Evolutionary conservation across 2,797 vertebrate species (phyloP), one percentile per base, ranked within the genome.

Genomic region (Falco biarmicus): DNA sequence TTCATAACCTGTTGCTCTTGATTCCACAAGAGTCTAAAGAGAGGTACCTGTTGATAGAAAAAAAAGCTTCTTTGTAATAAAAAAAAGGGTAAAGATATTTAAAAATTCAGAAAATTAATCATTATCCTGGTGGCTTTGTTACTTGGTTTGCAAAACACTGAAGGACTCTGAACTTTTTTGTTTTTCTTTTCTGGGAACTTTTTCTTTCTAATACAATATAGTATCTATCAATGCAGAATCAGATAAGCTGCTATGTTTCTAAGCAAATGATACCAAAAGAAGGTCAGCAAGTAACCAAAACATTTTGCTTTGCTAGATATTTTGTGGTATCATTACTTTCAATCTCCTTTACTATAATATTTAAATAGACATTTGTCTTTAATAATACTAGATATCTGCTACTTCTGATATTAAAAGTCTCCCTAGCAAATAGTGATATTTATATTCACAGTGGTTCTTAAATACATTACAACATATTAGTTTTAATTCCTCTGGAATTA

Each of bases 81-180:
- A 91, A 74, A 91, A 91, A 76, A 53, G 69, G 10, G 1, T 14
- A 65, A 80, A 54, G 21, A 18, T 53, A 85, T 89, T 92, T 90
- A 66, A 85, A 95, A 86, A 70, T 87, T 71, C 41, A 87, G 70
- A 68, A 90, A 86, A 92, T 85, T 32, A 34, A 59, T 74, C 66
- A 25, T 80, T 78, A 90, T 41, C 29, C 39, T 47, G 10, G 15
- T 86, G 51, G 9, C 6, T 76, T 89, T 84, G 3, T 91, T 74
- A 14, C 16, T 95, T 24, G 68, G 83, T 84, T 96, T 56, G 28
- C 73, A 73, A 95, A 85, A 68, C 21, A 60, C 3, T 71, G 65
- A 91, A 77, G 13, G 15, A 60, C 19, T 31, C 19, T 31, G 60
- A 47, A 70, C 13, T 43, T 73, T 32, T 66, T 24, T 39, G 7